Conservation (phyloP, 1,140 invertebrate genomes). For the Aphelinus atriplicis region DNA sequence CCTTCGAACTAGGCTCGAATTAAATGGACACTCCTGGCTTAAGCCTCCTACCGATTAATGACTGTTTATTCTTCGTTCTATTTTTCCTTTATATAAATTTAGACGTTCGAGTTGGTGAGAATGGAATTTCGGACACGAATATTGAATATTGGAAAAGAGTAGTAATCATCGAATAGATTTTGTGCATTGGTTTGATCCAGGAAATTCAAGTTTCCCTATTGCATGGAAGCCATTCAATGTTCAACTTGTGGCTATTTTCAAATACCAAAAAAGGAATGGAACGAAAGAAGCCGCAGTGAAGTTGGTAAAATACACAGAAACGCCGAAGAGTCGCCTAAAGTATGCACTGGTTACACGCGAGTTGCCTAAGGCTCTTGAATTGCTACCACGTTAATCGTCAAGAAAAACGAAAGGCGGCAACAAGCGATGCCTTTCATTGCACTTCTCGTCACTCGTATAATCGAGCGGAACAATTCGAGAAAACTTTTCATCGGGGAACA, state of each 20-base stretch:
- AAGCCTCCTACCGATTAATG: too few species aligned
- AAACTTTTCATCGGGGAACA: neutral
- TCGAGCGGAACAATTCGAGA: conserved; percentile 9
- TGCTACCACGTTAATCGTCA: neutral
- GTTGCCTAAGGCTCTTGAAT: neutral
- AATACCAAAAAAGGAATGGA: neutral
- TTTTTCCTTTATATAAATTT: too few species aligned
- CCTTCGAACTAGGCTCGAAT: too few species aligned
- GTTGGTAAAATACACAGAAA: neutral
- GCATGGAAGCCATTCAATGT: too few species aligned
- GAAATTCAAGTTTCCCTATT: too few species aligned
- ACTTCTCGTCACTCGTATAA: conserved; percentile 3
- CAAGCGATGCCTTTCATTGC: conserved; percentile 12
- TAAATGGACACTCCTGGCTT: too few species aligned
- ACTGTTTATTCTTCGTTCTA: too few species aligned
- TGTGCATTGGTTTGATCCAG: too few species aligned
- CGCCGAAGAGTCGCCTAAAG: neutral
- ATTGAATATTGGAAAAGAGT: too few species aligned
- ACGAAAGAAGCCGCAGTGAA: neutral
- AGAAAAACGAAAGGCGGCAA: conserved; percentile 12
- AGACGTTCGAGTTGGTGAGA: too few species aligned
- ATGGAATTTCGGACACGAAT: too few species aligned
- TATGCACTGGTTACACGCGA: conserved; percentile 7
- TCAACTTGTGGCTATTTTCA: neutral
- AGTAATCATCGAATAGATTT: too few species aligned